phyloP scores from a whole-genome alignment of 2,888 invertebrate genomes.

The Cecidostiba fungosa region DNA sequence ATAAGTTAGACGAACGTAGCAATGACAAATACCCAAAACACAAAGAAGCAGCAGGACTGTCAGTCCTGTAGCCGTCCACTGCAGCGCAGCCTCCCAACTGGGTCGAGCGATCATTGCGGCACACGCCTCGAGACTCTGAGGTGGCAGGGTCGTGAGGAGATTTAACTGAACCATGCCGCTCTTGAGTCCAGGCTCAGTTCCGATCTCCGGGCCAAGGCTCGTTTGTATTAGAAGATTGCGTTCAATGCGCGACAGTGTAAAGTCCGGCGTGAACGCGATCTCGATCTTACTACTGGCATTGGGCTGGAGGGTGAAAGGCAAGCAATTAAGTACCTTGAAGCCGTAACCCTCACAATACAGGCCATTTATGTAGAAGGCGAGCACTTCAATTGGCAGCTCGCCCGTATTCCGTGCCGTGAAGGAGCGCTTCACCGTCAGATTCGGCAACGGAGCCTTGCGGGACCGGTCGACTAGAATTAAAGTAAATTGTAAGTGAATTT shows the following conservation, averaged over 20 bases:
- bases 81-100: constrained; percentile 88
- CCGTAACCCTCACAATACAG: constrained; percentile 89
- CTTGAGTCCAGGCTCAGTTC: constrained; percentile 40
- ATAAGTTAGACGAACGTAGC: neutral
- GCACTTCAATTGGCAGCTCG: constrained; percentile 90
- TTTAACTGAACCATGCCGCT: constrained; percentile 73
- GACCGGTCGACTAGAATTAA: constrained; percentile 9
- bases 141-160: constrained; percentile 82
- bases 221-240: constrained; percentile 84
- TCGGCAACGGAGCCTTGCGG: constrained; percentile 80
- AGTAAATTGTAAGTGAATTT: constrained; percentile 7
- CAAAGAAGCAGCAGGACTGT: constrained; percentile 85
- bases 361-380: constrained; percentile 85
- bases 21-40: constrained; percentile 78
- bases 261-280: constrained; percentile 94
- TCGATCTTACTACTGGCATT: constrained; percentile 90
- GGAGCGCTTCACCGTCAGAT: constrained; percentile 88
- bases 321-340: constrained; percentile 89
- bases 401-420: constrained; percentile 96
- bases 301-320: constrained; percentile 86
- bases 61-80: constrained; percentile 84
- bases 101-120: constrained; percentile 87
- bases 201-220: constrained; percentile 80
- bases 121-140: constrained; percentile 86
- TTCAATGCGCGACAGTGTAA: constrained; percentile 89